Evolutionary conservation across 2,113 vertebrate species (phyloP).

Genomic region (Poicephalus gulielmi): DNA sequence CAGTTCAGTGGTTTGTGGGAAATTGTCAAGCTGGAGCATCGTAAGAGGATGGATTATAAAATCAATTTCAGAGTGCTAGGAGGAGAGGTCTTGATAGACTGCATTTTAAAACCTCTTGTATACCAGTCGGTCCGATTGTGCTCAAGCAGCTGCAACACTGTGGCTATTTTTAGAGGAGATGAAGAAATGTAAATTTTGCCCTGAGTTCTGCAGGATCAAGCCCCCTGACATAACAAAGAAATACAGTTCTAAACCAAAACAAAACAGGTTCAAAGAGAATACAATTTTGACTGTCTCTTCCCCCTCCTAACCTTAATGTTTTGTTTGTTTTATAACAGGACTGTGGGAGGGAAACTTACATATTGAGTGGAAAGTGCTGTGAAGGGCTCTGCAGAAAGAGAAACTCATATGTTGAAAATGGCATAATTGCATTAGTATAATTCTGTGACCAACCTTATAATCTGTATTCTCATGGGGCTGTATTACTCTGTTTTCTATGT

Average conservation of each 20-base stretch:
- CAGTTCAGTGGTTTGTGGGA: slow-evolving; percentile 9
- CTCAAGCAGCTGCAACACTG: neutral
- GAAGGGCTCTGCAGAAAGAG: neutral
- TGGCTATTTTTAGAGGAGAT: neutral
- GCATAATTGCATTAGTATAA: neutral
- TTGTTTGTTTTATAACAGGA: neutral
- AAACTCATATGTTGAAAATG: neutral
- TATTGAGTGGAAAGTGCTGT: neutral
- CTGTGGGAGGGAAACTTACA: neutral
- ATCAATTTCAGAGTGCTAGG: neutral
- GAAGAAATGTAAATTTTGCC: neutral
- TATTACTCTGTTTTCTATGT: neutral
- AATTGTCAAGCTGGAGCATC: neutral
- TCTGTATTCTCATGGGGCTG: neutral
- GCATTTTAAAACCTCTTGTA: neutral
- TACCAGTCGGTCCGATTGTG: neutral
- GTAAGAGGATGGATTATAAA: neutral
- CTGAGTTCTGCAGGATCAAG: neutral
- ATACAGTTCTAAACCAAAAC: neutral
- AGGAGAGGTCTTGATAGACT: neutral
- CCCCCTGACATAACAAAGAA: neutral
- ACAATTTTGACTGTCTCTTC: neutral
- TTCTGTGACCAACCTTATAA: neutral
- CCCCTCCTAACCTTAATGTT: neutral
- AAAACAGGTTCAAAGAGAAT: neutral